A percentile compares a stretch with the other conserved stretches of the same genome.
Conservation (phyloP, 1,140 invertebrate species). For the Ceratoteleas bidentatus region DNA sequence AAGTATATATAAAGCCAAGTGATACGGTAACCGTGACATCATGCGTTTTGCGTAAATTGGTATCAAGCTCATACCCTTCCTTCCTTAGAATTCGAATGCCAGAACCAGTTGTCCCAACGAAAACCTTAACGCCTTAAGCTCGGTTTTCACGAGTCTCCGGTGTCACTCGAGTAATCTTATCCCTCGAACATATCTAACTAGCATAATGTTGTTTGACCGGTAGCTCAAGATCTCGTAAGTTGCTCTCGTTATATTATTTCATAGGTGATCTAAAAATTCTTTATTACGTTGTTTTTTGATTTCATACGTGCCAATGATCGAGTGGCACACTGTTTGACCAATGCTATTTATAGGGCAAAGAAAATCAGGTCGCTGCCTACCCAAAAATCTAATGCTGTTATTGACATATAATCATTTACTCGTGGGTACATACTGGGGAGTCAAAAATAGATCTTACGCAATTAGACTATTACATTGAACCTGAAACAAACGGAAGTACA, state of each 20-base stretch:
- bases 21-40: constrained; percentile 3
- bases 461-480: no score
- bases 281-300: constrained; percentile 26
- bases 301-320: constrained; percentile 6
- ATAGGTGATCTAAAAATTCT: constrained; percentile 44
- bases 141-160: constrained; percentile 77
- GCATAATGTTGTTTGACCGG: constrained; percentile 73
- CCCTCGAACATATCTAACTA: constrained; percentile 69
- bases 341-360: constrained; percentile 7
- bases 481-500: no score
- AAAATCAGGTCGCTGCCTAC: background rate
- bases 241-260: constrained; percentile 59
- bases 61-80: constrained; percentile 23
- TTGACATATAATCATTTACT: no score
- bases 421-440: no score
- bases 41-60: constrained; percentile 37
- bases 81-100: constrained; percentile 28
- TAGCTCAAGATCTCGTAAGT: constrained; percentile 68
- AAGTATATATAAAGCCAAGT: constrained; percentile 7
- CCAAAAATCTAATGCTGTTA: no score
- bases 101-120: constrained; percentile 62
- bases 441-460: no score
- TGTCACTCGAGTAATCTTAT: constrained; percentile 76
- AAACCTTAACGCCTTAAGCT: constrained; percentile 71
- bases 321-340: constrained; percentile 15